Evolutionary conservation across 35 echinoderm and acorn worm species (phyloP).

Genomic region (Eucidaris tribuloides): DNA sequence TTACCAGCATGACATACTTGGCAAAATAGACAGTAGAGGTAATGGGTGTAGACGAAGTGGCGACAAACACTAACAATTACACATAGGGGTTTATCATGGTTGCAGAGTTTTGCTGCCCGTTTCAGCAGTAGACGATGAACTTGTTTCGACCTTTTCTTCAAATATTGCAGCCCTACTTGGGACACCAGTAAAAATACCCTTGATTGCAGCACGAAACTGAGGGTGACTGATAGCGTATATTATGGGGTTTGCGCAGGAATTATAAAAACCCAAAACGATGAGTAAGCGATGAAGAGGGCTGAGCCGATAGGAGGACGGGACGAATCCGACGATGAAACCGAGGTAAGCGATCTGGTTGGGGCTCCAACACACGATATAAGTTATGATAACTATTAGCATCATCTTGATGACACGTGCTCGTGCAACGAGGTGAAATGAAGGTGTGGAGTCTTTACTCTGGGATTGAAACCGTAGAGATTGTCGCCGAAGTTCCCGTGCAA

Average conservation of each 20-base stretch:
- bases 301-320: background rate
- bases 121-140: no score
- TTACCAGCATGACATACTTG: no score
- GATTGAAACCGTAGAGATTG: background rate
- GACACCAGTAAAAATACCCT: no score
- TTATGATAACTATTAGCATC: slow-evolving; percentile 7
- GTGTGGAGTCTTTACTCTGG: background rate
- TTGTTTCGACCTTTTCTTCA: no score
- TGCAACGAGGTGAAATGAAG: background rate
- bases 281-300: background rate
- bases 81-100: no score
- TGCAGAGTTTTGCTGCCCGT: no score
- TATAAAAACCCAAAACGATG: background rate
- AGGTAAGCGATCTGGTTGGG: slow-evolving; percentile 25
- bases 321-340: background rate
- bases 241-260: slow-evolving; percentile 31
- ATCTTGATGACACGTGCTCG: background rate
- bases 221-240: slow-evolving; percentile 7
- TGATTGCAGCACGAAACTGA: no score
- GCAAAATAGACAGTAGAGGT: no score
- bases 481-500: background rate
- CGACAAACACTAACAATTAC: no score
- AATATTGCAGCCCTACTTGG: no score
- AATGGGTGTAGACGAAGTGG: no score
- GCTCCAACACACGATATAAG: slow-evolving; percentile 16